Evolutionary conservation across 2,888 invertebrate species (phyloP).

Genomic region (Drosophila percnosoma): DNA sequence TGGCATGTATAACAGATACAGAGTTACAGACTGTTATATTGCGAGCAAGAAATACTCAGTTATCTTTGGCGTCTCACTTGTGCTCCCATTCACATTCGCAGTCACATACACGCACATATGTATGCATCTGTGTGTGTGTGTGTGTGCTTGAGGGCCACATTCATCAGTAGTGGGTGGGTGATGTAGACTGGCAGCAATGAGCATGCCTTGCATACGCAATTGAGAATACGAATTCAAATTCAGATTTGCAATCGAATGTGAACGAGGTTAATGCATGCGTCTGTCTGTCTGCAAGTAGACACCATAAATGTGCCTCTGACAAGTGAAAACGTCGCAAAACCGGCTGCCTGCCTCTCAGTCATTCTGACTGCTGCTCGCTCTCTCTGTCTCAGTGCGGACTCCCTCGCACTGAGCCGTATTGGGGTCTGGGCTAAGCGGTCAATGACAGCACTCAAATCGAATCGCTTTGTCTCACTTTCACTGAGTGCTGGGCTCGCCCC

Average conservation of each 20-base stretch:
- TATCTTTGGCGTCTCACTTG: not conserved
- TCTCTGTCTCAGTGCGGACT: not conserved
- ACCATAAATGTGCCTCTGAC: conserved; percentile 22
- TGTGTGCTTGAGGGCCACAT: conserved; percentile 31
- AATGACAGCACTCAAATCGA: conserved; percentile 27
- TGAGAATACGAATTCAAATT: conserved; percentile 41
- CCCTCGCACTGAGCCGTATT: conserved; percentile 9
- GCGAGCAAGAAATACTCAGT: not conserved
- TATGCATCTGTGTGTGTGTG: not conserved
- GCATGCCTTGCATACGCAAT: conserved; percentile 57
- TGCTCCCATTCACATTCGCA: not conserved
- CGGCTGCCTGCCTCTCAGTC: conserved; percentile 29
- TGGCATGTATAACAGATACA: not conserved
- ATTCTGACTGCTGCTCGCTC: conserved; percentile 22
- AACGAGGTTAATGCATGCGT: conserved; percentile 67
- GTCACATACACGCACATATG: no score
- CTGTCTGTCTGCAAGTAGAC: conserved; percentile 29
- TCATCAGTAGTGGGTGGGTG: conserved; percentile 31
- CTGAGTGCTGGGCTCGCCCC: conserved; percentile 11
- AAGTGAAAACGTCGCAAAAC: conserved; percentile 58
- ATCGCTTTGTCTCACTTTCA: conserved; percentile 49
- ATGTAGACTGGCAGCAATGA: not conserved
- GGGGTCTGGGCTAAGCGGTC: conserved; percentile 44
- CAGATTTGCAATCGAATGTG: conserved; percentile 68
- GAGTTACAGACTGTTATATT: not conserved